These are phyloP conservation scores for Neodiprion lecontei DNA, from an alignment of 1,140 invertebrate genomes.

Conservation along the genomic window DNA sequence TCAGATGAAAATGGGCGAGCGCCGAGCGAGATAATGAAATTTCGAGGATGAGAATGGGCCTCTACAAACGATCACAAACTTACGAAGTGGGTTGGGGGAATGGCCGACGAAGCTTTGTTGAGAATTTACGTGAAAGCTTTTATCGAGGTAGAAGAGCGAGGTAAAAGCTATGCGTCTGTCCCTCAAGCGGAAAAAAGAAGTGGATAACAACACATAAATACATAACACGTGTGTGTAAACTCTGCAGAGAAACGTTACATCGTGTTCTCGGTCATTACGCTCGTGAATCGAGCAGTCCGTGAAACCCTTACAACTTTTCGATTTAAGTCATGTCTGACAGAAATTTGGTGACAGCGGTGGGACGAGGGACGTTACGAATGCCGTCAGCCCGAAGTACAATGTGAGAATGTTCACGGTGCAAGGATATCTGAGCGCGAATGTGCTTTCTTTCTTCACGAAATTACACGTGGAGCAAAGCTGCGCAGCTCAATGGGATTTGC, in stretches of 20 bases:
- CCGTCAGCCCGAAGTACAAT: too few relatives aligned
- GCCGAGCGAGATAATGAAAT: not conserved
- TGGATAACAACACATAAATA: too few relatives aligned
- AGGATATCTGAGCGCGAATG: not conserved
- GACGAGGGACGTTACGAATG: too few relatives aligned
- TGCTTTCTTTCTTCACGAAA: not conserved
- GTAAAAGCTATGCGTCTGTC: not conserved
- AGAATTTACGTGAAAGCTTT: slow-evolving; percentile 5
- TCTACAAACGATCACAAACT: slow-evolving; percentile 3
- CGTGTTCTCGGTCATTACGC: too few relatives aligned
- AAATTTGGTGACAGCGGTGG: too few relatives aligned
- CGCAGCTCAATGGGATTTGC: not conserved
- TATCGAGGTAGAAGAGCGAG: not conserved
- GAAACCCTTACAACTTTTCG: too few relatives aligned
- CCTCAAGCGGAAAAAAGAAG: not conserved
- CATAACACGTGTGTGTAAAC: too few relatives aligned
- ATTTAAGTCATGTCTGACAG: too few relatives aligned
- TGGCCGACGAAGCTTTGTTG: not conserved
- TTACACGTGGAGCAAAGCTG: not conserved
- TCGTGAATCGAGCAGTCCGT: too few relatives aligned
- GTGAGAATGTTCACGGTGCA: not conserved
- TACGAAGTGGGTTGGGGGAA: not conserved
- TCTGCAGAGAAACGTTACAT: too few relatives aligned
- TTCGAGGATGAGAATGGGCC: not conserved
- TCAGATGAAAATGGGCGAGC: not conserved